These are phyloP conservation scores for Philotrypesis tridentata DNA, from an alignment of 1,140 invertebrate genomes.

Conservation along the genomic window DNA sequence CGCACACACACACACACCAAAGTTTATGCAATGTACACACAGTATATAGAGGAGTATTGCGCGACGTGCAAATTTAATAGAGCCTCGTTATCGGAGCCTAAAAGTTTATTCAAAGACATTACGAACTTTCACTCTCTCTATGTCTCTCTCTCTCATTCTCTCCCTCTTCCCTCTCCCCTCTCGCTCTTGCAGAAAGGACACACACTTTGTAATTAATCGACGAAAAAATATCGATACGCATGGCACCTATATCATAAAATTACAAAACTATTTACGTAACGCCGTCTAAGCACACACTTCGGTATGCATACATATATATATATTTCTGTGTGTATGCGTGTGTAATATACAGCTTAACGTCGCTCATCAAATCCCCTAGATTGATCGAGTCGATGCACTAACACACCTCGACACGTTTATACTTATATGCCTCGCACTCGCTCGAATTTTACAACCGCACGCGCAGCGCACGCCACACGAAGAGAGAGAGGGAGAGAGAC, in stretches of 20 bases:
- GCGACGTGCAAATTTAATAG: background rate
- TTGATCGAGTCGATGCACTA: background rate
- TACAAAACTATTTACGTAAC: background rate
- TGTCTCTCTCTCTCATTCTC: no score
- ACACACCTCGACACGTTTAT: background rate
- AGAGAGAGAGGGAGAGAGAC: no score
- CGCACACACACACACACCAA: no score
- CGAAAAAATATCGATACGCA: background rate
- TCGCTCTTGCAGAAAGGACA: no score
- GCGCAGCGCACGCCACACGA: background rate
- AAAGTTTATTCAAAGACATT: background rate
- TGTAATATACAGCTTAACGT: no score
- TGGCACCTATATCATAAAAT: background rate
- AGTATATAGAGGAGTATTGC: no score
- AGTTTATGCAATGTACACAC: background rate
- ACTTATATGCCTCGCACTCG: no score
- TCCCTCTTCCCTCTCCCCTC: no score
- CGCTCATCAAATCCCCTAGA: background rate
- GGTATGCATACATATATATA: no score
- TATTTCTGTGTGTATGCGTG: no score
- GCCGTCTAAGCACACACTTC: no score
- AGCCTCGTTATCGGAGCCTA: background rate
- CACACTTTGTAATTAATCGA: no score
- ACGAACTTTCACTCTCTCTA: background rate
- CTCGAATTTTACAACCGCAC: background rate